Evolutionary conservation across 1,140 invertebrate genomes (phyloP).

Genomic region (Euura lappo): DNA sequence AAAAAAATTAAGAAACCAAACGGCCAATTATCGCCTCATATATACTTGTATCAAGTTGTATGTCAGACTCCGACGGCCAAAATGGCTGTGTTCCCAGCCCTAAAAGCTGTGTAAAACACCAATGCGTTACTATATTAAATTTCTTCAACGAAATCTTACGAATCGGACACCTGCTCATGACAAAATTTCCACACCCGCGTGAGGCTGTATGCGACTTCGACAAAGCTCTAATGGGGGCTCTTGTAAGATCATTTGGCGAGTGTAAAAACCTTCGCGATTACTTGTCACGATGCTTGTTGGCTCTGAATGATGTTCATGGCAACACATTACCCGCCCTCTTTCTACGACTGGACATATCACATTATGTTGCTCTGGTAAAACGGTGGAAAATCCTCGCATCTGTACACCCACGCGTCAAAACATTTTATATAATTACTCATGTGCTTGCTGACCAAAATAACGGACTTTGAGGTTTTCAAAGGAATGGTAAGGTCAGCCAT

Average conservation of each 20-base stretch:
- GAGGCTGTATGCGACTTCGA: neutral
- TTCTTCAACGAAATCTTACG: conserved; percentile 17
- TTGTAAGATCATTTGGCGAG: neutral
- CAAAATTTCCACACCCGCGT: neutral
- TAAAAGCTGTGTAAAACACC: conserved; percentile 12
- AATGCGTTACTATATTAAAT: conserved; percentile 4
- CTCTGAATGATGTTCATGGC: neutral
- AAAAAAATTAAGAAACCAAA: conserved; percentile 17
- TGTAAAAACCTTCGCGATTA: neutral
- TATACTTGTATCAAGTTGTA: conserved; percentile 21
- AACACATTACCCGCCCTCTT: neutral
- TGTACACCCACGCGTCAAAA: neutral
- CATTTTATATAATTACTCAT: neutral
- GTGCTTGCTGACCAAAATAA: neutral
- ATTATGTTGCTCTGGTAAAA: neutral
- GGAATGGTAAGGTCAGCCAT: neutral
- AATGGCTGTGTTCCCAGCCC: conserved; percentile 17
- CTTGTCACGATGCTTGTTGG: neutral
- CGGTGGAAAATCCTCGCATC: neutral
- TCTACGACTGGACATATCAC: neutral
- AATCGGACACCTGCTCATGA: neutral
- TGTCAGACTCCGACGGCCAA: neutral
- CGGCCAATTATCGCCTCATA: conserved; percentile 16
- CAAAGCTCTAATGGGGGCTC: neutral
- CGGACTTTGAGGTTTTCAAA: neutral